Percentiles rank a stretch among this genome's conserved stretches.
Evolutionary conservation across 1,140 invertebrate genomes (phyloP).

Genomic region (Drosophila paulistorum): DNA sequence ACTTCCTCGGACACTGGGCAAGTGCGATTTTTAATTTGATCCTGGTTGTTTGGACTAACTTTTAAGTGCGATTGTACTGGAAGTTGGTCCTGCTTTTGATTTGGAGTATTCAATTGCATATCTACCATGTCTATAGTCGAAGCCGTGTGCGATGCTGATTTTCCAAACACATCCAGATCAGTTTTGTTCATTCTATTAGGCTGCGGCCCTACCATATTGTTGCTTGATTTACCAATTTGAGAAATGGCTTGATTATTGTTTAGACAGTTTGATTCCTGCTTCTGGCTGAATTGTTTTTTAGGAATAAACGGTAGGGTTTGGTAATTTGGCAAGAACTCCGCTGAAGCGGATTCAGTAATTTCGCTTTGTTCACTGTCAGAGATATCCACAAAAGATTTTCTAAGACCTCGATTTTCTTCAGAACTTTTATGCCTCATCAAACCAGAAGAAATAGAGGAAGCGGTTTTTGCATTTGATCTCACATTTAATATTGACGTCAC

Average conservation of each 20-base stretch:
- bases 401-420: background rate
- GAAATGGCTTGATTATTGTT: slow-evolving; percentile 8
- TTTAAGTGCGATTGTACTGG: background rate
- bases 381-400: background rate
- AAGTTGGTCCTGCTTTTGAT: slow-evolving; percentile 9
- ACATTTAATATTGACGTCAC: background rate
- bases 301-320: background rate
- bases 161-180: slow-evolving; percentile 15
- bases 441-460: background rate
- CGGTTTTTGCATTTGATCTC: background rate
- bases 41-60: slow-evolving; percentile 30
- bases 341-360: background rate
- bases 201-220: slow-evolving; percentile 64
- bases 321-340: background rate
- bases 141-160: slow-evolving; percentile 25
- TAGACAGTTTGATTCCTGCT: slow-evolving; percentile 6
- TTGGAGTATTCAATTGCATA: slow-evolving; percentile 30
- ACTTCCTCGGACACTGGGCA: slow-evolving; percentile 11
- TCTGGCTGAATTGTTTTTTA: slow-evolving; percentile 7
- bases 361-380: background rate
- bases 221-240: slow-evolving; percentile 10
- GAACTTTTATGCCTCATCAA: background rate
- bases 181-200: slow-evolving; percentile 22
- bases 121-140: slow-evolving; percentile 13
- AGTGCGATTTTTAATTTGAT: slow-evolving; percentile 28